Conservation (phyloP, 1,140 invertebrate genomes). For the Ceratina australensis region DNA sequence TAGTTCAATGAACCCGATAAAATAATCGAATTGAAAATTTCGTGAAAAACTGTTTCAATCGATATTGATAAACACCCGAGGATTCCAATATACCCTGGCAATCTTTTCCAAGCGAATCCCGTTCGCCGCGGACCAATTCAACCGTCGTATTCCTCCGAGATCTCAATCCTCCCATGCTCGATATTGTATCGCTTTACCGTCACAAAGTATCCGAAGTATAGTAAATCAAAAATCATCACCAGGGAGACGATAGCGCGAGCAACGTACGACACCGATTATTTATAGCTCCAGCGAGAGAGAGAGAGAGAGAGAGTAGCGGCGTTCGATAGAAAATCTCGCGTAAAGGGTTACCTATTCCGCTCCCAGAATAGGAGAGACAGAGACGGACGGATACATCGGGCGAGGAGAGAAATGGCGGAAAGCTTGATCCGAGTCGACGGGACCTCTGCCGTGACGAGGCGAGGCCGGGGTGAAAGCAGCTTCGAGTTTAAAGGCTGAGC, state of each 20-base stretch:
- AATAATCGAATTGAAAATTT: too few species aligned
- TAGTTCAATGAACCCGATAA: too few species aligned
- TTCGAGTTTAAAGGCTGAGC: conserved; percentile 67
- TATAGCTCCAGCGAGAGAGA: conserved; percentile 20
- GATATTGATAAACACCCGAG: background rate
- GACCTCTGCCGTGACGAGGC: conserved; percentile 50
- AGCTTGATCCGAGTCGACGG: conserved; percentile 63
- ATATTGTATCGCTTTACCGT: background rate
- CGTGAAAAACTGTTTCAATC: background rate
- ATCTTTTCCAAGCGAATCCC: background rate
- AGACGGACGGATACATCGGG: too few species aligned
- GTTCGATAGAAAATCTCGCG: conserved; percentile 36
- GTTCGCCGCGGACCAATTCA: background rate
- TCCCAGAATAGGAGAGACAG: background rate
- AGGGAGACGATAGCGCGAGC: background rate
- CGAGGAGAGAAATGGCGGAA: conserved; percentile 37
- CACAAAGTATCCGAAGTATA: background rate
- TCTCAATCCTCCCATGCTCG: background rate
- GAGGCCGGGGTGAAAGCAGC: conserved; percentile 60
- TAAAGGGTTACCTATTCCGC: background rate
- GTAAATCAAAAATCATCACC: conserved; percentile 23
- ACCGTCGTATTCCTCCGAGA: background rate
- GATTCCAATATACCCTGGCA: background rate
- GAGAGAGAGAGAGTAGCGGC: too few species aligned
- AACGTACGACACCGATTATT: conserved; percentile 28